Percentiles rank a stretch among this genome's conserved stretches.
Conservation (phyloP, 1,140 invertebrate genomes). For the Ceratosolen fusciceps region DNA sequence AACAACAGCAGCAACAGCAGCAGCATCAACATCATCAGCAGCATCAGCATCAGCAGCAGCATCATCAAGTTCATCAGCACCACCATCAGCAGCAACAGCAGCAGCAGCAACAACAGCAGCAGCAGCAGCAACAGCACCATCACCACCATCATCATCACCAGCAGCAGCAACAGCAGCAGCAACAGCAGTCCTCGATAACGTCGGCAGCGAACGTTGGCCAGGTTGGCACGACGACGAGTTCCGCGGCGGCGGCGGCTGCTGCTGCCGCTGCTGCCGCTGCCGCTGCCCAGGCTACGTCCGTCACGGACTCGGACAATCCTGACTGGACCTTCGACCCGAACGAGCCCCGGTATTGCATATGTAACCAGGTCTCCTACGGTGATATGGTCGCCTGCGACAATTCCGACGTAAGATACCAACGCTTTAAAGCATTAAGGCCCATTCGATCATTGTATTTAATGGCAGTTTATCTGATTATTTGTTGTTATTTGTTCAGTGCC, state of each 20-base stretch:
- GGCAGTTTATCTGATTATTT: too few relatives aligned
- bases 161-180: constrained; percentile 22
- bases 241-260: neutral
- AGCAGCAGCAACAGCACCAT: constrained; percentile 6
- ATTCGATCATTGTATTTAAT: neutral
- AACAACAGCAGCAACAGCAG: neutral
- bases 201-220: neutral
- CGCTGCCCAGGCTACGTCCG: constrained; percentile 60
- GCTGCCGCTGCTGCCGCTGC: constrained; percentile 57
- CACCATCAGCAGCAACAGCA: constrained; percentile 23
- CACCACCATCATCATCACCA: constrained; percentile 12
- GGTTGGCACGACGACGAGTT: neutral
- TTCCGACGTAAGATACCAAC: constrained; percentile 81
- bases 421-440: too few relatives aligned
- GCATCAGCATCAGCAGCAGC: constrained; percentile 32
- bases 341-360: constrained; percentile 96
- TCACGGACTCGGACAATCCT: constrained; percentile 71
- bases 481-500: constrained; percentile 78
- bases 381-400: constrained; percentile 99
- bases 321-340: constrained; percentile 92
- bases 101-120: constrained; percentile 23
- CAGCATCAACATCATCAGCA: neutral
- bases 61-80: constrained; percentile 11
- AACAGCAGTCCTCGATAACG: neutral
- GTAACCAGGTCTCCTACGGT: constrained; percentile 98